A percentile compares a stretch with the other conserved stretches of the same genome.
phyloP scores from a whole-genome alignment of 2,888 invertebrate genomes.

The Elegia similella region DNA sequence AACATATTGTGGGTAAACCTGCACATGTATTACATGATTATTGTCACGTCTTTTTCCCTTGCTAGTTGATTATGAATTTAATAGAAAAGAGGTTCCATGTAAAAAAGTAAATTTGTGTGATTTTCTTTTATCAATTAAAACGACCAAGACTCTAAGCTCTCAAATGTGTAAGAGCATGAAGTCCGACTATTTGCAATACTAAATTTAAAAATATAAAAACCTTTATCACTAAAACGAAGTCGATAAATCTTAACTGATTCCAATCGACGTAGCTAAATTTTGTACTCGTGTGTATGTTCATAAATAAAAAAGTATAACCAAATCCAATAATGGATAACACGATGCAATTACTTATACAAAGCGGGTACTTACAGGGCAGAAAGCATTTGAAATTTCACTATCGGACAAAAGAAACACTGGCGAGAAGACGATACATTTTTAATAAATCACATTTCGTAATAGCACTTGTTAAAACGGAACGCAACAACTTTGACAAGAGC shows the following conservation, averaged over 20 bases:
- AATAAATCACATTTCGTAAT: constrained; percentile 48
- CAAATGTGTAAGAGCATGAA: too few species aligned
- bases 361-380: constrained; percentile 25
- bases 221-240: not conserved
- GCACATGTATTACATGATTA: too few species aligned
- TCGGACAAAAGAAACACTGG: constrained; percentile 22
- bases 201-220: too few species aligned
- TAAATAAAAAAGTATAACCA: not conserved
- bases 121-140: too few species aligned
- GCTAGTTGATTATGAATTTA: too few species aligned
- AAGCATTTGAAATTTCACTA: constrained; percentile 32
- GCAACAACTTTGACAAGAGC: constrained; percentile 49
- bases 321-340: constrained; percentile 10
- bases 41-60: too few species aligned
- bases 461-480: constrained; percentile 41
- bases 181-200: too few species aligned
- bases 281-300: not conserved
- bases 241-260: not conserved
- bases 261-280: not conserved
- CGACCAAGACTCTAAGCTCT: too few species aligned
- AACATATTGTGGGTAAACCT: too few species aligned
- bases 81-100: too few species aligned
- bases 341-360: constrained; percentile 13
- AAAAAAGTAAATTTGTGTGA: too few species aligned
- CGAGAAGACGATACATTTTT: constrained; percentile 33